These are phyloP conservation scores for Phoenicopterus ruber DNA, from an alignment of 2,113 vertebrate genomes.

Conservation along the genomic window DNA sequence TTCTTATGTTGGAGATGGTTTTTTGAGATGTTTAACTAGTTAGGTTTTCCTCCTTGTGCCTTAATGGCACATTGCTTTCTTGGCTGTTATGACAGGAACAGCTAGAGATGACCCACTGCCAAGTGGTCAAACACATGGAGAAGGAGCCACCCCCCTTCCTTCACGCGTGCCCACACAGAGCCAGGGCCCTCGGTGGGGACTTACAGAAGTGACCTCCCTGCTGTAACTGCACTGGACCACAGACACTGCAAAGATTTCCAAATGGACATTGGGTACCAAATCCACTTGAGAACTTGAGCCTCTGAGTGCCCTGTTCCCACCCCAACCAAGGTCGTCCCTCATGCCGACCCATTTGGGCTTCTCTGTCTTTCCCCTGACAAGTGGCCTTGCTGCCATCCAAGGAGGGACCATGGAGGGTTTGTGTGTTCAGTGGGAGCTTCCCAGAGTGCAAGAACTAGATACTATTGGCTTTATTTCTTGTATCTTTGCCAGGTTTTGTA, in stretches of 20 bases:
- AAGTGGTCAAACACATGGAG: background rate
- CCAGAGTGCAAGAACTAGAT: background rate
- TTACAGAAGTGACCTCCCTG: background rate
- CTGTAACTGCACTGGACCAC: background rate
- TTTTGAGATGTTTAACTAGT: background rate
- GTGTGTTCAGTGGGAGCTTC: background rate
- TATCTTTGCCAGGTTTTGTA: background rate
- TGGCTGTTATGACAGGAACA: background rate
- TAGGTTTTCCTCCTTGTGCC: background rate
- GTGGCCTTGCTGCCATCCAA: background rate
- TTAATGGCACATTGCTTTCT: background rate
- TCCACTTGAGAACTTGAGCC: background rate
- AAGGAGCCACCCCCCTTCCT: background rate
- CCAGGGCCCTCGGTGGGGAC: accelerated
- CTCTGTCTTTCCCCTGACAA: background rate
- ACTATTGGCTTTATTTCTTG: background rate
- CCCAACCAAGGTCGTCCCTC: background rate
- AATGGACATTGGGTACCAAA: background rate
- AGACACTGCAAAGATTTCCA: background rate
- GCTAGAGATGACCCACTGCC: background rate
- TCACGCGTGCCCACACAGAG: background rate
- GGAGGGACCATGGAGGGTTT: background rate
- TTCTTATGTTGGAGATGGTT: background rate
- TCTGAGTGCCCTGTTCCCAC: background rate
- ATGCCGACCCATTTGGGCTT: background rate